Evolutionary conservation across 2,113 vertebrate species (phyloP).

Genomic region (Accipiter virgatus): DNA sequence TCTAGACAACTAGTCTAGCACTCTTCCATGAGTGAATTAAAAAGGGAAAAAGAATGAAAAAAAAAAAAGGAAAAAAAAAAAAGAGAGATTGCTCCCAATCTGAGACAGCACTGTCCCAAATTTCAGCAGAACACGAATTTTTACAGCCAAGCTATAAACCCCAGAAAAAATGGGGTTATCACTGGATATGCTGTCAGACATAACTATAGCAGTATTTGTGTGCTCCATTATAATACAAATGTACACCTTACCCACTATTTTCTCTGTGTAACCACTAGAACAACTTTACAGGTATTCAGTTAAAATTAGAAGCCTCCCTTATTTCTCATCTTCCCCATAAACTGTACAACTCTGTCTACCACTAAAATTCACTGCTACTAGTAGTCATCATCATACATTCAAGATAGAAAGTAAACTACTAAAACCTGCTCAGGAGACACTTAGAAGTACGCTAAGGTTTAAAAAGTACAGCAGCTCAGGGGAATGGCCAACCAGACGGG

Average conservation of each 20-base stretch:
- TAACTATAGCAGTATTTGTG: constrained; percentile 10
- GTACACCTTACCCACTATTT: constrained; percentile 13
- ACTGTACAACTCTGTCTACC: constrained; percentile 24
- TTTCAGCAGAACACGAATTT: constrained; percentile 59
- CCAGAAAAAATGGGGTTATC: constrained; percentile 62
- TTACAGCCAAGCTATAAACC: constrained; percentile 61
- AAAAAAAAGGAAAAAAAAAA: background rate
- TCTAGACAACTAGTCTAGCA: constrained; percentile 30
- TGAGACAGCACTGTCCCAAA: constrained; percentile 66
- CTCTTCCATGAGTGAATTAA: constrained; percentile 3
- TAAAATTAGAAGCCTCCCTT: constrained; percentile 20
- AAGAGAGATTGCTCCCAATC: constrained; percentile 51
- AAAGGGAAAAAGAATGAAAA: constrained; percentile 26
- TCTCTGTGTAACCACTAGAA: background rate
- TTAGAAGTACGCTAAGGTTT: background rate
- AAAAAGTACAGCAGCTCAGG: constrained; percentile 2
- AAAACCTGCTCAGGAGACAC: constrained; percentile 8
- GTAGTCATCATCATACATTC: constrained; percentile 57
- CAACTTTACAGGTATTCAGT: background rate
- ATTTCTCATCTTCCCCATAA: constrained; percentile 3
- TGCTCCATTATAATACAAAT: constrained; percentile 55
- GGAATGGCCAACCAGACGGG: background rate
- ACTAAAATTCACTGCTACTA: constrained; percentile 23
- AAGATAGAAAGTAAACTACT: constrained; percentile 32
- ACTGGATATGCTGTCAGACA: background rate